A percentile compares a stretch with the other conserved stretches of the same genome.
Evolutionary conservation across 2,888 invertebrate genomes (phyloP).

Genomic region (Acanthosepion pharaonis): DNA sequence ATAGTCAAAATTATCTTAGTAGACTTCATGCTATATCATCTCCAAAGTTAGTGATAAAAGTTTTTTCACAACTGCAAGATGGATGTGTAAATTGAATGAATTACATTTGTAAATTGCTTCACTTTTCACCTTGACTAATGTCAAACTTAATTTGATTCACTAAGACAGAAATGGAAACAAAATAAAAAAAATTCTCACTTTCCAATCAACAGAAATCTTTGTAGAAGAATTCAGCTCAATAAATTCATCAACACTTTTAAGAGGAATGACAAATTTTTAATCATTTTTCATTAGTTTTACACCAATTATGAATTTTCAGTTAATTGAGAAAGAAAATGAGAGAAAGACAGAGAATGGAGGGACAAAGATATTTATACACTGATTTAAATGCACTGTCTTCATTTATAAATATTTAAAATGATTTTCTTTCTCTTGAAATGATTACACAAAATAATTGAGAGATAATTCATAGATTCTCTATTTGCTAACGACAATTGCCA

Average conservation of each 20-base stretch:
- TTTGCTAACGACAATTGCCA: neutral
- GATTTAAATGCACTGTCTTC: neutral
- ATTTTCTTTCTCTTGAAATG: neutral
- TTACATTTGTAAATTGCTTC: neutral
- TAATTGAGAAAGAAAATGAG: neutral
- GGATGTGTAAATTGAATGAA: neutral
- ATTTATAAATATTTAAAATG: neutral
- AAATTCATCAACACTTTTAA: neutral
- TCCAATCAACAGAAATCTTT: neutral
- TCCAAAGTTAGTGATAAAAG: neutral
- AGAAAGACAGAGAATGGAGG: neutral
- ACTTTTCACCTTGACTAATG: neutral
- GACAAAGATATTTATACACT: neutral
- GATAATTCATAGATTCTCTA: neutral
- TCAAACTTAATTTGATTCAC: neutral
- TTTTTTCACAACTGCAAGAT: neutral
- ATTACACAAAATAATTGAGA: neutral
- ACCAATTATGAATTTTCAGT: constrained; percentile 2
- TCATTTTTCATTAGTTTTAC: constrained; percentile 20
- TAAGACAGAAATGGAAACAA: neutral
- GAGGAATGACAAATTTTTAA: constrained; percentile 20
- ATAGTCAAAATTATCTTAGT: no score
- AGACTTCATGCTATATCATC: neutral
- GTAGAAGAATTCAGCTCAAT: neutral
- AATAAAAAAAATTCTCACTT: neutral